A percentile compares a stretch with the other conserved stretches of the same genome.
These are phyloP conservation scores for Myrmecobius fasciatus DNA, from an alignment of 2,113 vertebrate species.

Conservation along the genomic window DNA sequence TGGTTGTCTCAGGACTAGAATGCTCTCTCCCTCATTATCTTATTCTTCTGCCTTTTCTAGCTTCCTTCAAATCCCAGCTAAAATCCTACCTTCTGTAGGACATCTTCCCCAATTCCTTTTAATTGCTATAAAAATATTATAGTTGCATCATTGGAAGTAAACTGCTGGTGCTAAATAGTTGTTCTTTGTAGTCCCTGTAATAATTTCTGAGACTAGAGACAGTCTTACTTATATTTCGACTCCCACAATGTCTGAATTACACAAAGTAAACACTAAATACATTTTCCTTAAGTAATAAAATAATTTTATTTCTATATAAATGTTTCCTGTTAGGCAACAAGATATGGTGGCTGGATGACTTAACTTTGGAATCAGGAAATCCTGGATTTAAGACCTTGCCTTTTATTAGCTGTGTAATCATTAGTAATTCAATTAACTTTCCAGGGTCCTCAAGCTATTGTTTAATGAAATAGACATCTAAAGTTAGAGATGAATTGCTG, in stretches of 20 bases:
- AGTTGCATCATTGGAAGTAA: background rate
- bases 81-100: background rate
- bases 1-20: background rate
- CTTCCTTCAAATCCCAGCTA: background rate
- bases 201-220: too few relatives aligned
- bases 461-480: background rate
- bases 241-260: too few relatives aligned
- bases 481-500: background rate
- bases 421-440: background rate
- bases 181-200: too few relatives aligned
- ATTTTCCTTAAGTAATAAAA: too few relatives aligned
- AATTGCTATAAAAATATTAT: background rate
- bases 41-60: background rate
- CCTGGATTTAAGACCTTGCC: background rate
- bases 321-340: background rate
- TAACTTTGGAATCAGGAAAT: background rate
- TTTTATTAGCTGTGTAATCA: background rate
- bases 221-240: too few relatives aligned
- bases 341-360: background rate
- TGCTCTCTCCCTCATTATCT: background rate
- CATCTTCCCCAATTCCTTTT: background rate
- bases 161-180: too few relatives aligned
- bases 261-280: too few relatives aligned
- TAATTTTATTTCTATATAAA: too few relatives aligned
- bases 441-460: background rate